These are phyloP conservation scores for Gymnocypris eckloni DNA, from an alignment of 2,797 vertebrate species.

Conservation along the genomic window DNA sequence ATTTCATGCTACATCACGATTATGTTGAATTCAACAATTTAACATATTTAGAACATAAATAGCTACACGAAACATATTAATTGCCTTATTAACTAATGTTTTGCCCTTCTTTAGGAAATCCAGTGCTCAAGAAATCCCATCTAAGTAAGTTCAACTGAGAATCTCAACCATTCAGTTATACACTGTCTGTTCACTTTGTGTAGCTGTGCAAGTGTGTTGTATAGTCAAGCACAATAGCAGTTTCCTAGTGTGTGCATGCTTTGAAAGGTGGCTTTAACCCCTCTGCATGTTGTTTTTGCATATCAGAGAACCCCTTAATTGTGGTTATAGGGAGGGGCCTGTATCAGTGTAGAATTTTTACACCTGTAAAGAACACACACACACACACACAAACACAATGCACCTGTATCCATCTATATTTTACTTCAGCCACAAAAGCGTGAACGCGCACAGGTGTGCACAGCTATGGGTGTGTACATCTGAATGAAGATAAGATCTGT, in stretches of 20 bases:
- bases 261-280: conserved; percentile 13
- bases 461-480: conserved; percentile 46
- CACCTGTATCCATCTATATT: conserved; percentile 55
- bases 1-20: background rate
- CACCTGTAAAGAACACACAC: conserved; percentile 50
- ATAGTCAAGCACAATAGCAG: conserved; percentile 4
- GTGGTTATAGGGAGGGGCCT: conserved; percentile 53
- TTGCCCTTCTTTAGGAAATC: conserved; percentile 48
- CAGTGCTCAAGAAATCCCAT: conserved; percentile 55
- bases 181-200: background rate
- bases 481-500: conserved; percentile 62
- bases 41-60: background rate
- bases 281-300: conserved; percentile 36
- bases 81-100: conserved; percentile 5
- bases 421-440: conserved; percentile 50
- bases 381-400: conserved; percentile 33
- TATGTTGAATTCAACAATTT: background rate
- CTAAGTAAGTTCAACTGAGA: conserved; percentile 51
- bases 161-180: background rate
- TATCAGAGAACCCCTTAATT: conserved; percentile 35
- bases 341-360: conserved; percentile 52
- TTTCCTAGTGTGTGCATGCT: conserved; percentile 3
- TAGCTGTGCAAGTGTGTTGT: background rate
- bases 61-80: background rate
- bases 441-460: conserved; percentile 34